Evolutionary conservation across 2,888 invertebrate species (phyloP), one percentile per base, ranked within the genome.

Genomic region (Tipula lateralis): DNA sequence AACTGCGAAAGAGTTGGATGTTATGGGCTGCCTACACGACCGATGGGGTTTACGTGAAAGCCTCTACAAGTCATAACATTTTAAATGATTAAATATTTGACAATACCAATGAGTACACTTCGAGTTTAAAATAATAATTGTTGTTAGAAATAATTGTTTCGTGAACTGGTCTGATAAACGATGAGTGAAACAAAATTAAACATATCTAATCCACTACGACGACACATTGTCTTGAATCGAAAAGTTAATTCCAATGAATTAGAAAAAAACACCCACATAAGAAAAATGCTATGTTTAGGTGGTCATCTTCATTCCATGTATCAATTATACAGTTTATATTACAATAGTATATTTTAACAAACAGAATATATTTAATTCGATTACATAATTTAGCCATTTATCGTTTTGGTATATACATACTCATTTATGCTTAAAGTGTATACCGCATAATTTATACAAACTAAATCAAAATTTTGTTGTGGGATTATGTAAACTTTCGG

Each of bases 341-440:
- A 24, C 9, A 9, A 66, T 66, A 24, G 66, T 66, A 19, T 66
- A 9, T 66, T 66, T 24, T 12, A 66, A 66, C 66, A 24, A 24
- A 66, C 66, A 66, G 9, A 66, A 66, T 9, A 66, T 24, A 7
- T 3, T 66, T 66, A 66, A 66, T 9, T 66, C 66, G 24, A 66
- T 66, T 66, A 66, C 66, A 66, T 66, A 66, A 66, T 66, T 66
- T 66, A 66, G 19, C 66, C 66, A 66, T 66, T 66, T 13, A 66
- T 66, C 66, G 66, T 24, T 66, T 24, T 24, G 66, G 39, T 39
- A 39, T 39, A 32, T 32, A 32, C 32, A 32, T 32, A 32, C 6
- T 4, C 6, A 32, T 6, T 4, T 32, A 32, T 32, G 32, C 1
- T 50, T 50, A 50, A 50, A 50, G 44, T 50, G 16, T 50, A 50